phyloP scores from a whole-genome alignment of 1,140 invertebrate species.

The Neuroterus valhalla region DNA sequence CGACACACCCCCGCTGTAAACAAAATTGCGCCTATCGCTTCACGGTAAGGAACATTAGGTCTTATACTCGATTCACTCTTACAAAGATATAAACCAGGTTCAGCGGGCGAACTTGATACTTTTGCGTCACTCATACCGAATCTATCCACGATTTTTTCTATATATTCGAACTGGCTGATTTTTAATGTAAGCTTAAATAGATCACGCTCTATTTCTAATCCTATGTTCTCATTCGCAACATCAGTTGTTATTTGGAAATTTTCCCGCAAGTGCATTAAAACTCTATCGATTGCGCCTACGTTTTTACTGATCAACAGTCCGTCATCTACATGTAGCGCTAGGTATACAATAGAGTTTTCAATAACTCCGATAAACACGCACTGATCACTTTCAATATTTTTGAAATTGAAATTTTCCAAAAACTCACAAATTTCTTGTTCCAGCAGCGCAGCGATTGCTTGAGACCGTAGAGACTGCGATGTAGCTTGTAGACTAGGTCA shows the following conservation, averaged over 20 bases:
- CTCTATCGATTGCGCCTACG: conserved; percentile 36
- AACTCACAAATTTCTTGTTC: conserved; percentile 55
- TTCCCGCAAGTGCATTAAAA: conserved; percentile 46
- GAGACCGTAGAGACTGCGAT: conserved; percentile 38
- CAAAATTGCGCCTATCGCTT: conserved; percentile 36
- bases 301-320: conserved; percentile 58
- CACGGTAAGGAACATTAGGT: conserved; percentile 25
- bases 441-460: conserved; percentile 48
- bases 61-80: neutral
- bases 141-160: conserved; percentile 31
- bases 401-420: conserved; percentile 52
- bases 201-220: conserved; percentile 55
- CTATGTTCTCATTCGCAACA: conserved; percentile 45
- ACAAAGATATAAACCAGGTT: conserved; percentile 15
- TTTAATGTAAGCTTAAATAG: conserved; percentile 37
- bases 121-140: conserved; percentile 42
- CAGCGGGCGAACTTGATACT: conserved; percentile 34
- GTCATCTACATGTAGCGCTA: conserved; percentile 54
- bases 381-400: conserved; percentile 46
- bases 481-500: neutral
- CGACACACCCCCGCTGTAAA: neutral
- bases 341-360: conserved; percentile 45
- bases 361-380: conserved; percentile 54
- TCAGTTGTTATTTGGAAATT: conserved; percentile 55
- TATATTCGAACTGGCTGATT: conserved; percentile 38